Base-by-base conservation (phyloP, 2,888 invertebrate species). In the Heliconius charithonia region DNA sequence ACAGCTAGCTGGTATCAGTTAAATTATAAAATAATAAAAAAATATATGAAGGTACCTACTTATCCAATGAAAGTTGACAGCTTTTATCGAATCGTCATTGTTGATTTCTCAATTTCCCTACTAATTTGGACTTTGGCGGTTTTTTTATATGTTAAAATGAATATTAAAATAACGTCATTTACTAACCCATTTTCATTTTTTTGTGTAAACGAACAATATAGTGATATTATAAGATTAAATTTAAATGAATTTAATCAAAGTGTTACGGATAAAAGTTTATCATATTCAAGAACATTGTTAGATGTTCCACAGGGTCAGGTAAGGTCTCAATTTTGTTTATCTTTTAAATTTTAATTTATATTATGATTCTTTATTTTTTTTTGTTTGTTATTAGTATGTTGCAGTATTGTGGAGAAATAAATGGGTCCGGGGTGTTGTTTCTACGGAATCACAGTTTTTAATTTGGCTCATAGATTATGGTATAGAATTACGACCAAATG, bases 401-500 rank as follows among this genome's bases (percentile, higher is more conserved):
- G 89, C 90, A 79, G 90, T 92, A 1, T 80, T 88, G 77, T 89
- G 87, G 87, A 85, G 88, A 3, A 84, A 87, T 37, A 87, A 86
- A 81, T 91, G 91, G 91, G 86, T 83, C 19, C 86, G 91, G 9
- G 92, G 91, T 12, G 80, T 92, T 22, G 82, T 91, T 3, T 84
- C 85, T 3, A 84, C 89, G 85, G 89, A 91, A 78, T 80, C 82
- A 1, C 86, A 88, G 63, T 86, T 89, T 78, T 77, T 85, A 7
- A 89, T 92, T 76, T 92, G 92, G 91, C 84, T 92, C 22, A 83
- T 91, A 59, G 91, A 92, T 76, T 86, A 87, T 83, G 91, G 91
- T 0, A 83, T 86, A 41, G 88, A 84, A 80, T 79, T 91, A 66
- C 83, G 87, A 2, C 87, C 89, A 0, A 84, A 83, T 80, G 87